Conservation (phyloP, 1,140 invertebrate genomes). For the Lethrus apterus region DNA sequence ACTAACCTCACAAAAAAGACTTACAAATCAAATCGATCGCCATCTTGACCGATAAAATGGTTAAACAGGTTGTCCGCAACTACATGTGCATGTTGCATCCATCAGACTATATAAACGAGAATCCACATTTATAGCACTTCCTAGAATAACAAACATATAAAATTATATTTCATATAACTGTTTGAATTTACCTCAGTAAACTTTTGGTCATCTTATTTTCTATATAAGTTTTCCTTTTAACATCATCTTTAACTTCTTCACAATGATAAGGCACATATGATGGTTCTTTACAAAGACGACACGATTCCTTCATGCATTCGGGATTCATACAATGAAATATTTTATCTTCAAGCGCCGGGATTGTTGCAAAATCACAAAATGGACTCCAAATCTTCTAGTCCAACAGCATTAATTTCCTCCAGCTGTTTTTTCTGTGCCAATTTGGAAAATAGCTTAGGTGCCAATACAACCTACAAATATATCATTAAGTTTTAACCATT, state of each 20-base stretch:
- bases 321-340: conserved; percentile 57
- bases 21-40: conserved; percentile 33
- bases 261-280: conserved; percentile 58
- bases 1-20: conserved; percentile 14
- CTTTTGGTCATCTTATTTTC: conserved; percentile 61
- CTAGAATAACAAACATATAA: too few species aligned
- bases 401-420: conserved; percentile 52
- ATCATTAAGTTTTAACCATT: neutral
- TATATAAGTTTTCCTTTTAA: conserved; percentile 48
- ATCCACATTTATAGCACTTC: conserved; percentile 52
- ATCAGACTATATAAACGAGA: conserved; percentile 53
- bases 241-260: conserved; percentile 51
- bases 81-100: conserved; percentile 65
- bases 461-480: conserved; percentile 41
- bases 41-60: conserved; percentile 54
- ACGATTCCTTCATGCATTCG: conserved; percentile 58
- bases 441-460: conserved; percentile 48
- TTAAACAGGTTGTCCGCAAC: conserved; percentile 50
- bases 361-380: conserved; percentile 56
- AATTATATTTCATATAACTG: conserved; percentile 27
- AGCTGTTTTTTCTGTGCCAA: conserved; percentile 48
- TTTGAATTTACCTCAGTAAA: conserved; percentile 49
- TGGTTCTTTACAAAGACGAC: conserved; percentile 53
- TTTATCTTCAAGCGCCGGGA: conserved; percentile 50
- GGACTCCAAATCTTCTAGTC: conserved; percentile 56